These are phyloP conservation scores for Amphipoea oculea DNA, from an alignment of 2,888 invertebrate species.

Conservation along the genomic window DNA sequence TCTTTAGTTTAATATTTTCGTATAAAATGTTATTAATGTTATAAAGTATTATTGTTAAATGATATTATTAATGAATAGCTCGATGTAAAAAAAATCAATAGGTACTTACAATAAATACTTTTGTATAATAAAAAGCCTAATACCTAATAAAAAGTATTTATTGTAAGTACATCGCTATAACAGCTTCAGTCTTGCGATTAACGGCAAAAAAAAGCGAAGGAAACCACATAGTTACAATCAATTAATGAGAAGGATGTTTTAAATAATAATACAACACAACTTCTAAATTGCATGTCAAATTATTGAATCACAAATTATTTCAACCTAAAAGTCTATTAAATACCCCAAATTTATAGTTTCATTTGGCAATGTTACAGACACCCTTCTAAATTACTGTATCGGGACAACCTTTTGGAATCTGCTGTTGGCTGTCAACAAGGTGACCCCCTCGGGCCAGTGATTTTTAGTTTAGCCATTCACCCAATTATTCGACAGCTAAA, in stretches of 20 bases:
- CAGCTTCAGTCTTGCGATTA: background rate
- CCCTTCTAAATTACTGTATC: no score
- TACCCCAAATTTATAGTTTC: no score
- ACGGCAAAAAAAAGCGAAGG: background rate
- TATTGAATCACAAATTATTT: background rate
- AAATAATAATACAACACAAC: background rate
- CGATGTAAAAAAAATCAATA: background rate
- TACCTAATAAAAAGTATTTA: background rate
- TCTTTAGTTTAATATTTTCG: background rate
- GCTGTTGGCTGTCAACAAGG: no score
- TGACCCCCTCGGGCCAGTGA: no score
- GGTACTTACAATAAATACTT: background rate
- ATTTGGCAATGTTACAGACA: no score
- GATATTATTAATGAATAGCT: background rate
- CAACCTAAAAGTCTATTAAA: slow-evolving; percentile 5
- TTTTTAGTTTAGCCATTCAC: no score
- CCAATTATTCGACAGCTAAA: no score
- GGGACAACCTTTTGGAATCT: no score
- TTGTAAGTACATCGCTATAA: background rate
- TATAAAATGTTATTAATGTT: background rate
- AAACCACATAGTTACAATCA: no score
- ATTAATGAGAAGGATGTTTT: background rate
- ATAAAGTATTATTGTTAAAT: no score
- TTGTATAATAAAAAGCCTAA: no score
- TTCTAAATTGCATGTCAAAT: background rate